These are phyloP conservation scores for Polydrusus tereticollis DNA, from an alignment of 2,888 invertebrate species.

Conservation along the genomic window DNA sequence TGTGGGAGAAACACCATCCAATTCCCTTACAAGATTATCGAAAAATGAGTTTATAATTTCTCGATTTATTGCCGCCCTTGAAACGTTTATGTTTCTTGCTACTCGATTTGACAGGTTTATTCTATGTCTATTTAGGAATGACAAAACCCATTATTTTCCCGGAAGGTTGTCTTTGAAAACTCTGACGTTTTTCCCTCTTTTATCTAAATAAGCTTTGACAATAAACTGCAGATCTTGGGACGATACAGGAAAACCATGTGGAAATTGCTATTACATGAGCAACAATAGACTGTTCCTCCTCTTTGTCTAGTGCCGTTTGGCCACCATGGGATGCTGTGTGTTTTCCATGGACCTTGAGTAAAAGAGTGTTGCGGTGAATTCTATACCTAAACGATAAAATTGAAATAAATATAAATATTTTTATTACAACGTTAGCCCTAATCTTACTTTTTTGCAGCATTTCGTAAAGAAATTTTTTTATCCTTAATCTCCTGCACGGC, in stretches of 20 bases:
- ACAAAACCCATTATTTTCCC: conserved; percentile 12
- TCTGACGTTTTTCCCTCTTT: conserved; percentile 29
- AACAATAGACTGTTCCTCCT: conserved; percentile 8
- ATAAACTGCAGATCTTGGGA: conserved; percentile 23
- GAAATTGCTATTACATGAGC: too few relatives aligned
- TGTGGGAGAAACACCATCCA: conserved; percentile 27
- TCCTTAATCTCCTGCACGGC: too few relatives aligned
- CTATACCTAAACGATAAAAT: neutral
- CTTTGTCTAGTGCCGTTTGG: conserved; percentile 13
- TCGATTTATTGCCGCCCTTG: conserved; percentile 36
- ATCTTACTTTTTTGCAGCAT: too few relatives aligned
- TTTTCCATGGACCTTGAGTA: neutral
- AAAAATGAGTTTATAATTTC: conserved; percentile 40
- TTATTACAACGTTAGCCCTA: too few relatives aligned
- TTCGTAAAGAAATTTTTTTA: too few relatives aligned
- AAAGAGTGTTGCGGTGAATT: conserved; percentile 5
- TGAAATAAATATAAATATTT: too few relatives aligned
- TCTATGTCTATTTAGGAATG: conserved; percentile 24
- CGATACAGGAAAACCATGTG: conserved; percentile 22
- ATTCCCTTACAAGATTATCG: conserved; percentile 23
- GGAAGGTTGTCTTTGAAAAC: conserved; percentile 23
- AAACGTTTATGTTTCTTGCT: conserved; percentile 29
- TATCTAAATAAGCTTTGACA: conserved; percentile 24
- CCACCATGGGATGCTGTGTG: conserved; percentile 4
- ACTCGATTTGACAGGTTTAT: conserved; percentile 5